Conservation (phyloP, 2,888 invertebrate species). For the Hartigia nigra region DNA sequence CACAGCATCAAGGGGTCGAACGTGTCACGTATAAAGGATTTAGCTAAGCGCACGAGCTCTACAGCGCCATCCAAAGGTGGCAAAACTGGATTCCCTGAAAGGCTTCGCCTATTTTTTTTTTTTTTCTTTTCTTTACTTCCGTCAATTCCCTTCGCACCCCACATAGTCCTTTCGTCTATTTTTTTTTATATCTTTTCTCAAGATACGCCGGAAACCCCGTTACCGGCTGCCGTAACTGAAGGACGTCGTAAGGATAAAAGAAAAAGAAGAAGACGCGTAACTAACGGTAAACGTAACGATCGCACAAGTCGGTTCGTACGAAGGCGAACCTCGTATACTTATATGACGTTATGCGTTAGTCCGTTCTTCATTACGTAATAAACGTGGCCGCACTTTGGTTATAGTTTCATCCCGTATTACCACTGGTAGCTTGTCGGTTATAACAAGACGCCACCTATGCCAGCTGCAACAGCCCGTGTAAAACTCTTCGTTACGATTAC, state of each 20-base stretch:
- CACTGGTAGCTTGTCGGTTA: constrained; percentile 10
- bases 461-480: constrained; percentile 42
- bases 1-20: constrained; percentile 3
- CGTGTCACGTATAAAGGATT: constrained; percentile 1
- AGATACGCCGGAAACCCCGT: neutral
- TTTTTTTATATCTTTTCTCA: neutral
- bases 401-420: constrained; percentile 38
- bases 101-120: neutral
- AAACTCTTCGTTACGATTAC: constrained; percentile 58
- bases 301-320: neutral
- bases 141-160: neutral
- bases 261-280: neutral
- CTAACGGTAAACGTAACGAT: neutral
- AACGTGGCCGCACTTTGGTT: constrained; percentile 37
- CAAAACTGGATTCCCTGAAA: neutral
- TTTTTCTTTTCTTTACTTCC: neutral
- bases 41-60: neutral
- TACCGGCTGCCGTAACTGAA: neutral
- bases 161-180: neutral
- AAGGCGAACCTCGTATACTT: neutral
- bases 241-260: neutral
- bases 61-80: neutral
- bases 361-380: constrained; percentile 44
- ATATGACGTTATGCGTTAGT: neutral
- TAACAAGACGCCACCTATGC: constrained; percentile 15